These are phyloP conservation scores for Phaenicophaeus curvirostris DNA, from an alignment of 2,797 vertebrate genomes.

Conservation along the genomic window DNA sequence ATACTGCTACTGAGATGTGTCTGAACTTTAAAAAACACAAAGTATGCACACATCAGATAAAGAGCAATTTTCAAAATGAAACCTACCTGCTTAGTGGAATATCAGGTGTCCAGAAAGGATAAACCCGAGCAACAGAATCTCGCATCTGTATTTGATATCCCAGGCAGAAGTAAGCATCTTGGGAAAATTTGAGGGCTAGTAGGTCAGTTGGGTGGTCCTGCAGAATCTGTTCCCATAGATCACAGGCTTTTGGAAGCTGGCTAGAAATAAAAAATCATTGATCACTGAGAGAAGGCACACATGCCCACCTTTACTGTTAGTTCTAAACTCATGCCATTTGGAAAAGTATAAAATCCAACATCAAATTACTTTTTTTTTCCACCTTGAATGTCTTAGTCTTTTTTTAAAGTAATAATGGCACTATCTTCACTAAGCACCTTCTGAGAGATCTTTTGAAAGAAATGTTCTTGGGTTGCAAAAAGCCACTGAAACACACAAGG, in stretches of 20 bases:
- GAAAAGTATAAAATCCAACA: not conserved
- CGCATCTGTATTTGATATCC: slow-evolving; percentile 86
- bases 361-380: not conserved
- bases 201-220: slow-evolving; percentile 89
- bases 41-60: not conserved
- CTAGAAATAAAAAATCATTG: slow-evolving; percentile 67
- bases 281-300: not conserved
- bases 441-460: not conserved
- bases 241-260: slow-evolving; percentile 81
- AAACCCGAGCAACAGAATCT: slow-evolving; percentile 88
- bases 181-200: slow-evolving; percentile 90
- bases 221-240: slow-evolving; percentile 90
- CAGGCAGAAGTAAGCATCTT: slow-evolving; percentile 90
- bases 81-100: slow-evolving; percentile 86
- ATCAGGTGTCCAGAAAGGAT: slow-evolving; percentile 89
- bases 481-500: not conserved
- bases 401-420: not conserved
- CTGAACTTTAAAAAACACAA: not conserved
- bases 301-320: not conserved
- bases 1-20: not conserved
- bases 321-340: not conserved
- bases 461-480: not conserved
- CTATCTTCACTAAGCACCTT: not conserved
- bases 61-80: not conserved
- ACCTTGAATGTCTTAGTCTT: not conserved